Base-by-base conservation (phyloP, 2,888 invertebrate genomes). In the Diachrysia chrysitis region DNA sequence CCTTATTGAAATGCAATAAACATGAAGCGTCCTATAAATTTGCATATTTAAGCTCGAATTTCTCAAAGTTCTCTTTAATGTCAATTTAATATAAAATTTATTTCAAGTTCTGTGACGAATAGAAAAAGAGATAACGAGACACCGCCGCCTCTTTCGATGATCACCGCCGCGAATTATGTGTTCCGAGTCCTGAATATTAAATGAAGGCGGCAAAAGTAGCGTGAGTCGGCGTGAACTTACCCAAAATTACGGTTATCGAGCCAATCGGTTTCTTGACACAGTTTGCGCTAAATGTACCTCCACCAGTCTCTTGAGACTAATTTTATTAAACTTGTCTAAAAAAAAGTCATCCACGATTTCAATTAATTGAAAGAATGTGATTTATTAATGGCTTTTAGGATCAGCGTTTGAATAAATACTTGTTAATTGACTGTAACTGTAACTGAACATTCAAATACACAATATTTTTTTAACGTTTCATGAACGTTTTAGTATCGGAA, bases 111-210 rank as follows among this genome's bases (percentile, higher is more conserved):
- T 86, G 86, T 89, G 90, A 87, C 85, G 89, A 90, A 90, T 90
- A 90, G 88, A 89, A 90, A 87, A 90, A 89, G 86, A 90, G 88
- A 91, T 91, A 92, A 91, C 91, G 89, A 91, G 90, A 85, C 84
- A 83, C 82, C 84, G 81, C 81, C 85, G 86, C 87, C 86, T 89
- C 86, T 88, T 83, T 84, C 87, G 84, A 88, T 90, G 92, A 93
- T 92, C 92, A 91, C 87, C 89, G 86, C 87, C 84, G 83, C 89
- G 90, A 93, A 93, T 93, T 92, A 93, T 92, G 89, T 87, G 88
- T 84, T 86, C 80, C 92, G 90, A 87, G 91, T 72, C 84, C 79
- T 89, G 93, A 93, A 93, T 93, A 89, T 88, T 88, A 90, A 93
- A 89, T 86, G 88, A 85, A 86, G 84, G 85, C 84, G 85, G 81